Evolutionary conservation across 1,140 invertebrate species (phyloP).

Genomic region (Zaprionus vittiger): DNA sequence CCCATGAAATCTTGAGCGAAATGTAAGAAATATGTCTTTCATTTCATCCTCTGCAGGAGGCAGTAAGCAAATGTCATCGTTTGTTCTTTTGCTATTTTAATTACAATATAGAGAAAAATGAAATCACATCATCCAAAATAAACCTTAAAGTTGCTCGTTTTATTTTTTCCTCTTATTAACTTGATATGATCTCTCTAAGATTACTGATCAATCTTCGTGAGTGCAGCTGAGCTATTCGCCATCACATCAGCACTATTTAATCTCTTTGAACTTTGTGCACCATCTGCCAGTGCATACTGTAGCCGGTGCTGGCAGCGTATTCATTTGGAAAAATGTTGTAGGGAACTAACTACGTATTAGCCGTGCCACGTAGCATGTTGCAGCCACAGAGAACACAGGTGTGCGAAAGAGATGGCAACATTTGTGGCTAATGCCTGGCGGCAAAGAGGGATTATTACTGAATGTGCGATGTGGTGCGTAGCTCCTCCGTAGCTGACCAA

Average conservation of each 20-base stretch:
- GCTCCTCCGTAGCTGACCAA: constrained; percentile 24
- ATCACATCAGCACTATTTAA: not conserved
- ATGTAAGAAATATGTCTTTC: no score
- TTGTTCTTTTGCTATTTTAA: no score
- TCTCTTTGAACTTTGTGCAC: not conserved
- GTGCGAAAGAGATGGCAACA: not conserved
- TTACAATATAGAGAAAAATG: no score
- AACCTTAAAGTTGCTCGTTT: not conserved
- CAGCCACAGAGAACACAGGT: not conserved
- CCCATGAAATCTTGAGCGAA: no score
- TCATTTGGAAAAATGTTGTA: constrained; percentile 28
- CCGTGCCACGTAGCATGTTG: constrained; percentile 8
- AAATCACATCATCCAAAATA: not conserved
- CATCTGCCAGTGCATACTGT: constrained; percentile 17
- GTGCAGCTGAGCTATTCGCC: not conserved
- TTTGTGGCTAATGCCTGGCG: constrained; percentile 42
- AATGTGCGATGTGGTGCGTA: constrained; percentile 40
- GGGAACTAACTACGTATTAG: constrained; percentile 21
- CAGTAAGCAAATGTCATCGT: no score
- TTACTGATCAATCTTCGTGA: not conserved
- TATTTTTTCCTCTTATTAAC: not conserved
- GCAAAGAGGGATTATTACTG: constrained; percentile 43
- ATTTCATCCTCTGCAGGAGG: no score
- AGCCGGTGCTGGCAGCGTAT: constrained; percentile 28
- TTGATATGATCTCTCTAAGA: not conserved